A percentile compares a stretch with the other conserved stretches of the same genome.
Conservation (phyloP, 92 coral and sea anemone species). For the Paramuricea clavata region DNA sequence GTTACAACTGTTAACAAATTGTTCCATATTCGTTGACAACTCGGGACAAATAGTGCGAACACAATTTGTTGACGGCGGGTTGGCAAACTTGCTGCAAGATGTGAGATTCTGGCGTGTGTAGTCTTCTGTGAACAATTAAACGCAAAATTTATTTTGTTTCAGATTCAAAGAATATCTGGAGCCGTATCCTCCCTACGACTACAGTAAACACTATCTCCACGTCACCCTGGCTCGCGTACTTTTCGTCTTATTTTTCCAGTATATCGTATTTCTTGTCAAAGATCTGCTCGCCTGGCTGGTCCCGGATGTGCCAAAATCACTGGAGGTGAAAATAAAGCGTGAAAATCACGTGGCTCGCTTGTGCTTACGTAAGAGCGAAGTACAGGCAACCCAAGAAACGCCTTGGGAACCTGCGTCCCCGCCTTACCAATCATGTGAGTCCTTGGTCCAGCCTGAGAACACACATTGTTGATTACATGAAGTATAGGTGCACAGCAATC, state of each 20-base stretch:
- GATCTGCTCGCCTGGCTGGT: conserved; percentile 86
- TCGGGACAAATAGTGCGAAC: too few relatives aligned
- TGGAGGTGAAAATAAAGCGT: conserved; percentile 88
- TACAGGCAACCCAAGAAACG: conserved; percentile 71
- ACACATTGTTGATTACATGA: neutral
- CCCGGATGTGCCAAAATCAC: conserved; percentile 89
- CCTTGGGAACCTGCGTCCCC: neutral
- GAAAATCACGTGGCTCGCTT: conserved; percentile 89
- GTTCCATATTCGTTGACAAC: too few relatives aligned
- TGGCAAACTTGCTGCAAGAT: too few relatives aligned
- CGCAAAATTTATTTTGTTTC: neutral
- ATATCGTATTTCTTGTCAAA: conserved; percentile 87
- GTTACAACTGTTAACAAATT: too few relatives aligned
- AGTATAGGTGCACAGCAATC: neutral
- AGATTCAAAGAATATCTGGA: conserved; percentile 46
- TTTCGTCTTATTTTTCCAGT: conserved; percentile 91
- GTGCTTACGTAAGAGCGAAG: conserved; percentile 81
- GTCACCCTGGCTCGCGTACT: conserved; percentile 86
- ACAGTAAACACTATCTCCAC: conserved; percentile 87
- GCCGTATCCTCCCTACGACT: conserved; percentile 60
- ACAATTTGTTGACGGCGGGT: too few relatives aligned
- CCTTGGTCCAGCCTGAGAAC: neutral
- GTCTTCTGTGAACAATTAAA: too few relatives aligned
- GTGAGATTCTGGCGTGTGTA: too few relatives aligned
- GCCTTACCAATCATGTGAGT: conserved; percentile 37